Conservation (phyloP, 2,888 invertebrate genomes). For the Noctua comes region DNA sequence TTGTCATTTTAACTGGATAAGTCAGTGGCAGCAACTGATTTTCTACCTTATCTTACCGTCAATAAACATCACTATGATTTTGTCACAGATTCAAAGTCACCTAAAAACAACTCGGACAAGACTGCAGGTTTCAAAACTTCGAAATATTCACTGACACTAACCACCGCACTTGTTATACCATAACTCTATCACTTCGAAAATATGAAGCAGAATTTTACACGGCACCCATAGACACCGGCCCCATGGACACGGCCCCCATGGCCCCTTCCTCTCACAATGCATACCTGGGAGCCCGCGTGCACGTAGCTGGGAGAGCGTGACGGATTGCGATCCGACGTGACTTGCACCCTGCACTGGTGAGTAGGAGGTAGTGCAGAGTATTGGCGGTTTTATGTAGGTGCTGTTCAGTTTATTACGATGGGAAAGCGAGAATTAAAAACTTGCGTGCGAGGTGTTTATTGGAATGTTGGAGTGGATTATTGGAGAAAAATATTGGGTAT, state of each 20-base stretch:
- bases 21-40: not conserved
- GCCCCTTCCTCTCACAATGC: conserved; percentile 13
- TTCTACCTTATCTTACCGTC: not conserved
- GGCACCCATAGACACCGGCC: not conserved
- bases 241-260: not conserved
- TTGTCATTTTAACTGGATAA: not conserved
- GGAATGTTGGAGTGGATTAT: not conserved
- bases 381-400: conserved; percentile 15
- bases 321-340: conserved; percentile 54
- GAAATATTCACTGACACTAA: not conserved
- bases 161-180: not conserved
- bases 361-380: conserved; percentile 16
- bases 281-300: conserved; percentile 25
- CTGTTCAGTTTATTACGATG: conserved; percentile 33
- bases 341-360: conserved; percentile 40
- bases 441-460: not conserved
- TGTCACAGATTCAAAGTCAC: not conserved
- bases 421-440: not conserved
- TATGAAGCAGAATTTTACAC: not conserved
- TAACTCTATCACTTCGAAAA: not conserved
- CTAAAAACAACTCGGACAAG: not conserved
- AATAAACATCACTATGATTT: not conserved
- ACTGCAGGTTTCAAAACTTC: not conserved
- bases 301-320: conserved; percentile 52
- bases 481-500: not conserved